Conservation (phyloP, 2,888 invertebrate species). For the Morpho deidamia region DNA sequence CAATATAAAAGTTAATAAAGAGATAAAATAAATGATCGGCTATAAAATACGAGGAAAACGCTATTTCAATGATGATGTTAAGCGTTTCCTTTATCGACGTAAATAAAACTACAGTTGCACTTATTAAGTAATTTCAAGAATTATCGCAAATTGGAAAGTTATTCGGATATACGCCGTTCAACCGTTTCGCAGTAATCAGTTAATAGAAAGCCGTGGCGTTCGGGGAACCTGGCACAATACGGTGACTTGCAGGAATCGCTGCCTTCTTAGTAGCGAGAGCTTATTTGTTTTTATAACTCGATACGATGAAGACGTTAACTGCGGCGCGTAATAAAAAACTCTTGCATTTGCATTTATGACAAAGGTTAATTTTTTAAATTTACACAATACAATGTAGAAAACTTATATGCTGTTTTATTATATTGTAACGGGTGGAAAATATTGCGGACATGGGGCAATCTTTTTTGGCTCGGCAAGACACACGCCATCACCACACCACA, state of each 20-base stretch:
- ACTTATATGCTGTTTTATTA: no score
- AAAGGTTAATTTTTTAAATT: background rate
- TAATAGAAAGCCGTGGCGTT: slow-evolving; percentile 24
- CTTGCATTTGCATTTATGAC: slow-evolving; percentile 1
- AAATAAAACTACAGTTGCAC: slow-evolving; percentile 1
- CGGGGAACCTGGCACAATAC: slow-evolving; percentile 20
- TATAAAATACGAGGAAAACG: no score
- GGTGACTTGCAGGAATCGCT: slow-evolving; percentile 25
- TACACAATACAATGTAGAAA: no score
- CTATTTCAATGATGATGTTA: no score
- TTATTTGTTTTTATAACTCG: slow-evolving; percentile 27
- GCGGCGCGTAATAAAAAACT: slow-evolving; percentile 19
- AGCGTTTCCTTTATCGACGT: background rate
- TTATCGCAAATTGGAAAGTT: slow-evolving; percentile 18
- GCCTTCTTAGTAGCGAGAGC: slow-evolving; percentile 28
- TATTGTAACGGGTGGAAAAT: no score
- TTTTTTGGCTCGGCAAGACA: no score
- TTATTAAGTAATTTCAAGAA: slow-evolving; percentile 5
- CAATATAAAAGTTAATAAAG: no score
- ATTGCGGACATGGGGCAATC: no score
- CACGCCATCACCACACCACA: no score
- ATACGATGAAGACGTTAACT: slow-evolving; percentile 34
- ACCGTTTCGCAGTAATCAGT: slow-evolving; percentile 20
- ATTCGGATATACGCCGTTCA: slow-evolving; percentile 2
- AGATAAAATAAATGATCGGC: no score